phyloP scores from a whole-genome alignment of 2,113 vertebrate species.

The Beaufortia kweichowensis region DNA sequence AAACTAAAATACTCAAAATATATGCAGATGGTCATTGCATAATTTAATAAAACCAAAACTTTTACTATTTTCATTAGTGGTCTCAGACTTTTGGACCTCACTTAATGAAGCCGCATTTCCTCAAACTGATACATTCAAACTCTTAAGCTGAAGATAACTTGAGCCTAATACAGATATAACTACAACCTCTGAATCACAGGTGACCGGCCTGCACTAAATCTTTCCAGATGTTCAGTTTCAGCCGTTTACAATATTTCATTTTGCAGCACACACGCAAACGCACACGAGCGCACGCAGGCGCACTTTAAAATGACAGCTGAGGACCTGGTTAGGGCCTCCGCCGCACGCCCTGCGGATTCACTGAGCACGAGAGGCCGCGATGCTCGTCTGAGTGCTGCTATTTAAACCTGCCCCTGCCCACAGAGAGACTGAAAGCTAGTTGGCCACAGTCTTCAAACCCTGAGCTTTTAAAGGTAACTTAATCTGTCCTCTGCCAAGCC shows the following conservation, averaged over 20 bases:
- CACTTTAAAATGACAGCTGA: constrained; percentile 41
- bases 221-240: constrained; percentile 18
- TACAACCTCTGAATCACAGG: constrained; percentile 36
- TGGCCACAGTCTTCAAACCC: constrained; percentile 67
- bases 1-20: too few species aligned
- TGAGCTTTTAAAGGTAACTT: constrained; percentile 77
- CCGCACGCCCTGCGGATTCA: constrained; percentile 43
- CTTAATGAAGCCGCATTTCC: neutral
- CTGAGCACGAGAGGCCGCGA: constrained; percentile 59
- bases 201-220: constrained; percentile 18
- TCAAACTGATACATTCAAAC: neutral
- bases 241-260: constrained; percentile 17
- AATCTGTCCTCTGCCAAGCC: constrained; percentile 66
- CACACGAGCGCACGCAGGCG: neutral
- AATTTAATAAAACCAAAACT: too few species aligned
- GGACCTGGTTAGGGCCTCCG: constrained; percentile 54
- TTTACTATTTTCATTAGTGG: too few species aligned
- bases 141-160: neutral
- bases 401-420: constrained; percentile 66
- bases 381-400: constrained; percentile 67
- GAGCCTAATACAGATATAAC: neutral
- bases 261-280: constrained; percentile 1
- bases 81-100: neutral
- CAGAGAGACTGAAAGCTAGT: constrained; percentile 56
- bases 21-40: too few species aligned